Evolutionary conservation across 1,140 invertebrate genomes (phyloP).

Genomic region (Drosophila albomicans): DNA sequence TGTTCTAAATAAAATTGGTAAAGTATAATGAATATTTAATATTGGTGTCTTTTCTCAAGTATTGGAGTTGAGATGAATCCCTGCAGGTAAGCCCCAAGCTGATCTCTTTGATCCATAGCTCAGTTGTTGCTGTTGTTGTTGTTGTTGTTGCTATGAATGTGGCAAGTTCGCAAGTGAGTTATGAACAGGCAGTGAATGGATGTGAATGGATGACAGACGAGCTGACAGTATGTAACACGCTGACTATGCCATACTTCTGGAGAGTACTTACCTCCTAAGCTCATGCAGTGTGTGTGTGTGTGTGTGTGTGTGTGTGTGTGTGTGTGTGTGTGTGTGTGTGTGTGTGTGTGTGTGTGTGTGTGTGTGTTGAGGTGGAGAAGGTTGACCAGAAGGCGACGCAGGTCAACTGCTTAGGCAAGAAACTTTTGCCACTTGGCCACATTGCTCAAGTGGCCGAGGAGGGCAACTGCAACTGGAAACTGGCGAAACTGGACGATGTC

Average conservation of each 20-base stretch:
- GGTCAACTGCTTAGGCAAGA: slow-evolving; percentile 50
- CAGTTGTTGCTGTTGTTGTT: not conserved
- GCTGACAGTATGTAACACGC: slow-evolving; percentile 17
- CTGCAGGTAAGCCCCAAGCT: not conserved
- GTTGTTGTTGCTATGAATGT: slow-evolving; percentile 1
- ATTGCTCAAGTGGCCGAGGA: slow-evolving; percentile 47
- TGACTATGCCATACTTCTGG: slow-evolving; percentile 14
- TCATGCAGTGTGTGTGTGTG: slow-evolving; percentile 9
- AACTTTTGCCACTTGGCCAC: slow-evolving; percentile 57
- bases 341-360: too few relatives aligned
- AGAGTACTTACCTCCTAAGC: slow-evolving; percentile 43
- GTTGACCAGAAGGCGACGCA: not conserved
- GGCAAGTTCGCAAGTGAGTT: slow-evolving; percentile 4
- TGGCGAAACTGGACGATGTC: slow-evolving; percentile 55
- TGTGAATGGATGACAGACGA: slow-evolving; percentile 29
- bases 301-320: not conserved
- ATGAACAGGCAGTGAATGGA: slow-evolving; percentile 13
- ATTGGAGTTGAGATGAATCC: too few relatives aligned
- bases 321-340: not conserved
- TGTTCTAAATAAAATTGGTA: too few relatives aligned
- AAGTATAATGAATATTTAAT: too few relatives aligned
- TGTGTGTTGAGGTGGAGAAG: not conserved
- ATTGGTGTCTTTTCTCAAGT: too few relatives aligned
- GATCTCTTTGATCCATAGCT: slow-evolving; percentile 4
- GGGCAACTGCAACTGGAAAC: slow-evolving; percentile 30